Conservation (phyloP, 2,797 vertebrate species). For the Brotula barbata region DNA sequence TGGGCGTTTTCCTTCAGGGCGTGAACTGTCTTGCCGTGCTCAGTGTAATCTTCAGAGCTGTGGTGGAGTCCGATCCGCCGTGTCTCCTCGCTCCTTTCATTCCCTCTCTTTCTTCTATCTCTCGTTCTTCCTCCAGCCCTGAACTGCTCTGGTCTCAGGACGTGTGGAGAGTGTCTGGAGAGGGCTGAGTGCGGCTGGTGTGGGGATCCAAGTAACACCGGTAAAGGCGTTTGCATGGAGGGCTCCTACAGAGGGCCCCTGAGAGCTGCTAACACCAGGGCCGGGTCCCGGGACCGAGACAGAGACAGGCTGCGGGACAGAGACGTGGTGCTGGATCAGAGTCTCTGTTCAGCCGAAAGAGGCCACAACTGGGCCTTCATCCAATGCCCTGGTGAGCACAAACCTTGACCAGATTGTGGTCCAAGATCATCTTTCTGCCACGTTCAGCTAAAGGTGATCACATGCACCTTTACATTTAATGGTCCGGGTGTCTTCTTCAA, state of each 20-base stretch:
- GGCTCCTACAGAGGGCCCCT: constrained; percentile 89
- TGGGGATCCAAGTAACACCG: constrained; percentile 89
- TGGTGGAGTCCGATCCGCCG: too few species aligned
- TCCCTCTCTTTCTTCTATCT: neutral
- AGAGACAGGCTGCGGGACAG: constrained; percentile 51
- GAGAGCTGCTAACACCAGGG: constrained; percentile 66
- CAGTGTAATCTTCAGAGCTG: too few species aligned
- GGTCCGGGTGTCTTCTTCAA: too few species aligned
- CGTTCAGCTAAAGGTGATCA: neutral
- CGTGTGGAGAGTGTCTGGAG: constrained; percentile 87
- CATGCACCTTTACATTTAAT: neutral
- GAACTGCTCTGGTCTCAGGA: constrained; percentile 91
- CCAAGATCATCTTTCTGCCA: neutral
- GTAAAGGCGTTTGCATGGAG: constrained; percentile 85
- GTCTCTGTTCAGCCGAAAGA: constrained; percentile 84
- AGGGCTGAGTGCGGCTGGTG: constrained; percentile 93
- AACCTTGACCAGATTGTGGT: accelerated
- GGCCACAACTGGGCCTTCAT: constrained; percentile 92
- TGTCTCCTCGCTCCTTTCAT: constrained; percentile 1
- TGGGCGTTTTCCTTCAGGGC: too few species aligned
- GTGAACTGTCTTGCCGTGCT: too few species aligned
- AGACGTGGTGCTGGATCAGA: constrained; percentile 84
- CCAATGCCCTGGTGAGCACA: constrained; percentile 87
- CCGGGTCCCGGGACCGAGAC: constrained; percentile 58
- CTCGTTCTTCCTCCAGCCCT: constrained; percentile 76